Evolutionary conservation across 2,888 invertebrate genomes (phyloP), one percentile per base, ranked within the genome.

Genomic region (Graphium colonna): DNA sequence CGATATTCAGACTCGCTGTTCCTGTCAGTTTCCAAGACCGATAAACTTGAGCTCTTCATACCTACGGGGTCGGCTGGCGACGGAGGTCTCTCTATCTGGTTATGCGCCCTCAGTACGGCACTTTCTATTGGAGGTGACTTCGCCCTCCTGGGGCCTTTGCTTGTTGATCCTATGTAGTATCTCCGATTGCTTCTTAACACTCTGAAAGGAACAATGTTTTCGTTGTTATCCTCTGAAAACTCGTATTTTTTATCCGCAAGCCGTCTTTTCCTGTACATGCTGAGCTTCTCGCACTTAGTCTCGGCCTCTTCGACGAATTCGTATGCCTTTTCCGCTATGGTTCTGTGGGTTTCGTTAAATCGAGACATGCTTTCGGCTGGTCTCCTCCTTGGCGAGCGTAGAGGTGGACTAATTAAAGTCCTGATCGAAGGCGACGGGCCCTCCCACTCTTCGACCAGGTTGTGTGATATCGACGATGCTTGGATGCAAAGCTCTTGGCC

Each of bases 191-290:
- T 90, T 60, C 92, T 79, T 60, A 92, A 73, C n/a, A 92, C 92
- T 68, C 92, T 90, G 71, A 92, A 93, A 40, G 92, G 92, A 36
- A 92, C 92, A 46, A 93, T 93, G 67, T 93, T 93, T 65, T 92
- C 92, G 67, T 91, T 92, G 67, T 90, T 90, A 51, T 96, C 96
- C 65, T 96, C 96, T 0, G 95, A 95, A 71, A 97, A 97, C 71
- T 97, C 97, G 73, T 97, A 97, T 75, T 96, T 97, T 75, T 97
- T 97, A 69, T 97, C 97, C 0, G 97, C 97, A 48, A 97, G 81
- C 5, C 96, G 92, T 50, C 96, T 92, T 73, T 96, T 95, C 5
- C 97, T 91, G 71, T 95, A 96, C 68, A 94, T 94, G 66, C 95
- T 95, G n/a, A 96, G 91, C 69, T 96, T 96, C 72, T 96, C 96